A percentile compares a stretch with the other conserved stretches of the same genome.
Conservation (phyloP, 2,113 vertebrate genomes). For the Pan troglodytes region NHGRI_mPanTro3-v2.1_pri NC_072398.2:111276001-111276500, state of each 20-base stretch:
- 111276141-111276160: background rate
- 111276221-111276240: background rate
- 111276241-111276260: background rate
- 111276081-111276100: no score
- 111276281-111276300: background rate
- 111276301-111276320: no score
- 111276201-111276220: background rate
- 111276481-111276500: background rate
- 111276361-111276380: background rate
- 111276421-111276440: background rate
- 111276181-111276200: background rate
- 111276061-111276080: no score
- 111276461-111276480: background rate
- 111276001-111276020: background rate
- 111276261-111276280: background rate
- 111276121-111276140: background rate
- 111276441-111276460: background rate
- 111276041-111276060: accelerated
- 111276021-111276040: no score
- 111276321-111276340: no score
- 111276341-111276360: no score
- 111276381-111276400: background rate
- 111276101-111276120: background rate
- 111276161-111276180: background rate
- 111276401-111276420: background rate